Evolutionary conservation across 1,140 invertebrate genomes (phyloP), one percentile per base, ranked within the genome.

Genomic region (Coboldia fuscipes): DNA sequence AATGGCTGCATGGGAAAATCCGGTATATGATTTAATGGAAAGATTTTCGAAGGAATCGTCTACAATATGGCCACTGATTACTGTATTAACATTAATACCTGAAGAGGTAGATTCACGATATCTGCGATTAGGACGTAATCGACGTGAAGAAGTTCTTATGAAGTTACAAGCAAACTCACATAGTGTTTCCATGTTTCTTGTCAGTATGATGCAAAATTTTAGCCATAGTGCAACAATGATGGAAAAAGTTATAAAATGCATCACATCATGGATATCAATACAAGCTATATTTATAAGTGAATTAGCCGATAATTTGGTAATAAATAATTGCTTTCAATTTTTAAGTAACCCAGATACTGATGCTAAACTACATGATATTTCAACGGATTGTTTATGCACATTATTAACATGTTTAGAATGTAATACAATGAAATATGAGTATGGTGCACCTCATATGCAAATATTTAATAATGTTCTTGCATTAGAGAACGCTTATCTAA

Each of bases 51-150:
- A 63, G 39, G 66, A 66, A 26, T 54, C 60, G 13, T 61, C 54
- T 38, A 74, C 69, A 53, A 52, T 75, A 35, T 80, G 72, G 67
- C 76, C 85, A 19, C 56, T 97, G 18, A 51, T 97, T 42, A 88
- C 96, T 68, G 73, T 97, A 37, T 64, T 97, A 26, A 92, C 76
- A 26, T 76, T 94, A 7, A 62, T 97, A 43, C 90, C 92, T n/a
- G 92, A 97, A 68, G 93, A 97, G 71, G 73, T 93, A 22, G 75
- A 76, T 47, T 83, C 74, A 9, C 59, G 79, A 45, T 74, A 72
- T 41, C 57, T 97, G 18, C 73, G 82, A 46, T 59, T 97, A 35
- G 89, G 89, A 17, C 81, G 80, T 38, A 97, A 96, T 59, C 61
- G 93, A 44, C 60, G 90, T 35, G 65, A 76, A 39, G 75, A 92